Evolutionary conservation across 92 coral and sea anemone species (phyloP).

Genomic region (Epizoanthus ramosus): DNA sequence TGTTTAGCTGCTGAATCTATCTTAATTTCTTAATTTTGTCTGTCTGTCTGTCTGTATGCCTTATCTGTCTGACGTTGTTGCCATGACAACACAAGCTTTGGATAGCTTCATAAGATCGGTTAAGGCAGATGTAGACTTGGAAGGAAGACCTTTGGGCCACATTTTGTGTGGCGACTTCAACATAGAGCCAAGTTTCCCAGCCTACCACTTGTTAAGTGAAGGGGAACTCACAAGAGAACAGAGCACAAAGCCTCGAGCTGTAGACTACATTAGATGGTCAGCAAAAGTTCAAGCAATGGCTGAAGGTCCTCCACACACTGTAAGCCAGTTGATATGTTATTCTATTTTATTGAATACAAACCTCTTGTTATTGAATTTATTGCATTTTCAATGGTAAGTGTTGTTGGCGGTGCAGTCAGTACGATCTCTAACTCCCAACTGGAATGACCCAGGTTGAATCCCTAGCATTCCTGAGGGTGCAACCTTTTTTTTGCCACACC

Average conservation of each 20-base stretch:
- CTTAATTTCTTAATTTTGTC: no score
- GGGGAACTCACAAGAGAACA: slow-evolving; percentile 55
- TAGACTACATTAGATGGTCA: slow-evolving; percentile 58
- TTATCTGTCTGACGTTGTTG: slow-evolving; percentile 33
- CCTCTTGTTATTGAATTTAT: no score
- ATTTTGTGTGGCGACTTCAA: slow-evolving; percentile 86
- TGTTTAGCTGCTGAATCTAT: no score
- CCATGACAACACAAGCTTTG: slow-evolving; percentile 66
- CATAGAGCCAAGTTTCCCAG: slow-evolving; percentile 73
- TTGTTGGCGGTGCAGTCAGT: no score
- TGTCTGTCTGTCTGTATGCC: no score
- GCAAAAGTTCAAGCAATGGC: not conserved
- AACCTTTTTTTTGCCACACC: no score
- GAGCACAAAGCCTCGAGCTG: slow-evolving; percentile 40
- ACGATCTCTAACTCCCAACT: no score
- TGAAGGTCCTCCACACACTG: slow-evolving; percentile 19
- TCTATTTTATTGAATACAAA: no score
- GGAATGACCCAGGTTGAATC: no score
- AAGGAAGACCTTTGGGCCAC: slow-evolving; percentile 37
- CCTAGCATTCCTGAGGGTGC: no score
- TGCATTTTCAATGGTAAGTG: no score
- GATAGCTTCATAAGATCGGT: slow-evolving; percentile 42
- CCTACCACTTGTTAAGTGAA: slow-evolving; percentile 63
- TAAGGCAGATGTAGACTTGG: not conserved
- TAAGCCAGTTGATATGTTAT: not conserved